A percentile compares a stretch with the other conserved stretches of the same genome.
phyloP scores from a whole-genome alignment of 2,797 vertebrate genomes.

The Poeciliopsis infans region DNA sequence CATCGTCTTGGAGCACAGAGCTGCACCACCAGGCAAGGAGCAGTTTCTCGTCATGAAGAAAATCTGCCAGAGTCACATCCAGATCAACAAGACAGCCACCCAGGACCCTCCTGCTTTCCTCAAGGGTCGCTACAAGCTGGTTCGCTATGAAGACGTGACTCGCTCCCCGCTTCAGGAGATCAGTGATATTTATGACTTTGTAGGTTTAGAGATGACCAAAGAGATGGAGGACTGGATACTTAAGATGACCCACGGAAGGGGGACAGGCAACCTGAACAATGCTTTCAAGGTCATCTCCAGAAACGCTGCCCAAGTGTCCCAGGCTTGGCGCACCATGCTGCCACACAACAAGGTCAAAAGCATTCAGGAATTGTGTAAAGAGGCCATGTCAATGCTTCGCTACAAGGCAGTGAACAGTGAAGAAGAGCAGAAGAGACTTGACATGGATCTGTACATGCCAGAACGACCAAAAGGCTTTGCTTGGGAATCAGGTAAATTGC shows the following conservation, averaged over 20 bases:
- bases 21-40: slow-evolving; percentile 68
- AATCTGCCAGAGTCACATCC: slow-evolving; percentile 91
- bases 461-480: slow-evolving; percentile 83
- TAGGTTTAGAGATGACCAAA: slow-evolving; percentile 82
- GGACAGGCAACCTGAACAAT: slow-evolving; percentile 79
- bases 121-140: slow-evolving; percentile 88
- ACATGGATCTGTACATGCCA: slow-evolving; percentile 84
- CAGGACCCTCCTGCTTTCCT: slow-evolving; percentile 87
- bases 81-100: slow-evolving; percentile 86
- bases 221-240: slow-evolving; percentile 87
- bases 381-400: slow-evolving; percentile 89
- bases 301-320: slow-evolving; percentile 88
- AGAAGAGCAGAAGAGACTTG: slow-evolving; percentile 85
- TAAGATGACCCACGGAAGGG: slow-evolving; percentile 89
- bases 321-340: slow-evolving; percentile 89
- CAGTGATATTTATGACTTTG: slow-evolving; percentile 85
- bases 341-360: slow-evolving; percentile 83
- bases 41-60: slow-evolving; percentile 87
- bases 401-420: slow-evolving; percentile 86
- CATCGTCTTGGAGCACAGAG: slow-evolving; percentile 85
- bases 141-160: slow-evolving; percentile 93
- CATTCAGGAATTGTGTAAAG: slow-evolving; percentile 89
- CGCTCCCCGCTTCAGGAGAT: slow-evolving; percentile 84
- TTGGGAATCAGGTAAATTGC: slow-evolving; percentile 76
- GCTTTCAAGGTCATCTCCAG: slow-evolving; percentile 90